Percentiles rank a stretch among this genome's conserved stretches.
phyloP scores from a whole-genome alignment of 2,888 invertebrate species.

The Neoascia interrupta region DNA sequence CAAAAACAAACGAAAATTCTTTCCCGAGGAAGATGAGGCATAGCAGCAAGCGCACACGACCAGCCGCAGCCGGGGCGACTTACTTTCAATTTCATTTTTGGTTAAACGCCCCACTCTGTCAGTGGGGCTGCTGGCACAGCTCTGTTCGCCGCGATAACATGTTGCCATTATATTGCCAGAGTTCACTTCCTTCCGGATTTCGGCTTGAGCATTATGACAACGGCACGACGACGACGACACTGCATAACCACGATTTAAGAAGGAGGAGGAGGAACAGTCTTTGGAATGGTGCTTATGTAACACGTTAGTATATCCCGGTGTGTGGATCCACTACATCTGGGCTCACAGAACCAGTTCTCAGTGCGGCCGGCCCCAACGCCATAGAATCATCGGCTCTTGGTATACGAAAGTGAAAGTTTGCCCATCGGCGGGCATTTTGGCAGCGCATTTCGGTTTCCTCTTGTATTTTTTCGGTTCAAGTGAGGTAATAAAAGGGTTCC shows the following conservation, averaged over 20 bases:
- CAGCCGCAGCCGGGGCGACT: conserved; percentile 44
- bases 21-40: conserved; percentile 30
- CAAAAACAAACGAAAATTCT: conserved; percentile 7
- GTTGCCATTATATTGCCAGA: conserved; percentile 21
- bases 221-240: no score
- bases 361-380: conserved; percentile 27
- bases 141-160: conserved; percentile 30
- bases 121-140: conserved; percentile 23
- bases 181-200: conserved; percentile 61
- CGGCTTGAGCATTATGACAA: conserved; percentile 53
- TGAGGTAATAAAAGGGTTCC: conserved; percentile 39
- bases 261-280: no score
- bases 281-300: conserved; percentile 35
- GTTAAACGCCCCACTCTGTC: not conserved
- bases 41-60: no score
- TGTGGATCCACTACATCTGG: conserved; percentile 31
- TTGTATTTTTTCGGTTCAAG: not conserved
- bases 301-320: conserved; percentile 33
- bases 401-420: conserved; percentile 65
- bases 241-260: no score
- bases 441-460: conserved; percentile 7
- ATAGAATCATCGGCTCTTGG: conserved; percentile 31
- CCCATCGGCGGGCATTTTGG: conserved; percentile 37
- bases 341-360: conserved; percentile 48
- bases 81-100: conserved; percentile 48